Base-by-base conservation (phyloP, 2,113 vertebrate species). In the Brachyhypopomus gauderio region DNA sequence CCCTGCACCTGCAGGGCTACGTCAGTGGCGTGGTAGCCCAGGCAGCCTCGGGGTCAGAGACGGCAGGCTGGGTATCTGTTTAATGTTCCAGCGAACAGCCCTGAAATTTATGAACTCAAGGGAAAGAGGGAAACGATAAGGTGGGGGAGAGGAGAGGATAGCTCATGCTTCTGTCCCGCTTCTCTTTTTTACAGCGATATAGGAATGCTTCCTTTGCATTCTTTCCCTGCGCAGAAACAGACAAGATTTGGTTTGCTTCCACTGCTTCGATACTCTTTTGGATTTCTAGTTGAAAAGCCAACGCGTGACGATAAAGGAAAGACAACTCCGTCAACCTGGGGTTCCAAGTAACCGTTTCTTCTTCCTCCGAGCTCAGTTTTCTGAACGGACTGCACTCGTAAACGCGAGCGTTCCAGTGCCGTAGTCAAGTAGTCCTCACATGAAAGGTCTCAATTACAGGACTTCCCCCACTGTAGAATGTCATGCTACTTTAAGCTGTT, bases 21-120 rank as follows among this genome's bases (percentile, higher is more conserved):
- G 86, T 88, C 88, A 89, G 85, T 70, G 70, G 77, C 25, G 84
- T 72, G 78, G 74, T 85, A 85, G 83, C 86, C 79, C 81, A 85
- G 84, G 85, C 81, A 83, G 84, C 75, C 80, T 73, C 38, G 67
- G 84, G 88, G 89, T 90, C 89, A 88, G 79, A 86, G 64, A 86
- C 83, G 17, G 86, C 79, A 77, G 85, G 83, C 83, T 75, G 75
- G 81, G 85, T 85, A 84, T 85, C 89, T 90, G 88, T 87, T 85
- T 79, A 85, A 86, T 87, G 87, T 88, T 86, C 83, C 75, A 25
- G 72, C 72, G 78, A 85, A 79, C 86, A 84, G 88, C 64, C 59
- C 78, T 87, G 85, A 85, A 85, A 89, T 90, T 89, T 90, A 90
- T 89, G 82, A 87, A 87, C 77, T 74, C 56, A 74, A 81, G 69